Evolutionary conservation across 2,797 vertebrate genomes (phyloP).

Genomic region (Acanthopagrus latus): DNA sequence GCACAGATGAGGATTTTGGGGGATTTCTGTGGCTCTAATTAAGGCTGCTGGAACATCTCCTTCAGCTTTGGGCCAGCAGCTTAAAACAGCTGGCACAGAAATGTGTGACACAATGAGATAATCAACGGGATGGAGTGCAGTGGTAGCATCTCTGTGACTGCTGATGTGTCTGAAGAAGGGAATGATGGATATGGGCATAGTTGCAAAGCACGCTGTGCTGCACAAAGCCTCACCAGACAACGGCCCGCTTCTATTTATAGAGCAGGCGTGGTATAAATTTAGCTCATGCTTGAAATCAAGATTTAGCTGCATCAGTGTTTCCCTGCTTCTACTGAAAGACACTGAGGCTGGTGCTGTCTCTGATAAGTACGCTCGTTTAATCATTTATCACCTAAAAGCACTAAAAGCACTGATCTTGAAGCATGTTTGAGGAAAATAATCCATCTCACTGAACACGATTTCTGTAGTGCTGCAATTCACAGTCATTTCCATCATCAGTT

Average conservation of each 20-base stretch:
- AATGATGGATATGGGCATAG: conserved; percentile 36
- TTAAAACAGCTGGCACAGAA: background rate
- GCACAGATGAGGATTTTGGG: background rate
- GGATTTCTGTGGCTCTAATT: conserved; percentile 16
- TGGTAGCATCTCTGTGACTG: background rate
- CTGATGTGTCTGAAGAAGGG: background rate
- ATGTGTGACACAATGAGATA: background rate
- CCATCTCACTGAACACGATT: background rate
- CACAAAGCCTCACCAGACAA: conserved; percentile 50
- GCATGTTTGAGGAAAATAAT: background rate
- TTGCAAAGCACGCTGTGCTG: conserved; percentile 52
- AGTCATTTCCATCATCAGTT: no score
- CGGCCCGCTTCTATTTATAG: conserved; percentile 67
- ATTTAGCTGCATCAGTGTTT: conserved; percentile 61
- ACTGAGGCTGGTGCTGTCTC: background rate
- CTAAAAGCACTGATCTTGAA: background rate
- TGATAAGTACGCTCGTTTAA: background rate
- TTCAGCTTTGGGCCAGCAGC: background rate
- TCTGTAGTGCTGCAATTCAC: background rate
- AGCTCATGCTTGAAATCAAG: conserved; percentile 71
- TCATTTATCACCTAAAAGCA: no score
- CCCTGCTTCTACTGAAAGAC: conserved; percentile 6
- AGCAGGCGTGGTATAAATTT: conserved; percentile 61
- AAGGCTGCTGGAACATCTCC: conserved; percentile 18
- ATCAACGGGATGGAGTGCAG: background rate